phyloP scores from a whole-genome alignment of 2,113 vertebrate species.

The Python bivittatus region DNA sequence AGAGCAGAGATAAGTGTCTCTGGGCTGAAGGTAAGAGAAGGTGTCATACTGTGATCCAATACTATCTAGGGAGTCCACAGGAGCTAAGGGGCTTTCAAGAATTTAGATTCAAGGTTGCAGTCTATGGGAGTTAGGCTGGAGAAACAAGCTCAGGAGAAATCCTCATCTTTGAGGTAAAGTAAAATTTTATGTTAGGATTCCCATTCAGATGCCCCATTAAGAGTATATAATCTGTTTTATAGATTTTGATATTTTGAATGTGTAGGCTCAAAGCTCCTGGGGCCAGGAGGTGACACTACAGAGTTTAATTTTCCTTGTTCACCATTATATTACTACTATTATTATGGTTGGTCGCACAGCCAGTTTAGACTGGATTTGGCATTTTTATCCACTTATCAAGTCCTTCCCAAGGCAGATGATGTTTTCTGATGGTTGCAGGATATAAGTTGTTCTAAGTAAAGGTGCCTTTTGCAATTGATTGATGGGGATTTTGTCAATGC shows the following conservation, averaged over 20 bases:
- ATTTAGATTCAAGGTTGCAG: neutral
- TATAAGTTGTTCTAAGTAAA: too few species aligned
- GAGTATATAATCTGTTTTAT: neutral
- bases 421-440: too few species aligned
- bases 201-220: neutral
- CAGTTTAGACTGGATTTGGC: too few species aligned
- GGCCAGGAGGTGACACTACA: neutral
- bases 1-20: neutral
- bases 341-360: too few species aligned
- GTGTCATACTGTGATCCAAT: neutral
- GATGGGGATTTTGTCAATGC: too few species aligned
- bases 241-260: neutral
- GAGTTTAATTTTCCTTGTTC: neutral
- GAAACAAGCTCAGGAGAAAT: neutral
- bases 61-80: neutral
- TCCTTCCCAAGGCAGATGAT: too few species aligned
- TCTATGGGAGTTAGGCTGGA: neutral
- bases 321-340: too few species aligned
- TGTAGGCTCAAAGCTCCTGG: neutral
- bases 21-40: neutral
- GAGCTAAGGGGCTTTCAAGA: neutral
- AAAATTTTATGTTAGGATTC: neutral
- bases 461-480: too few species aligned
- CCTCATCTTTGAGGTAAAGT: neutral
- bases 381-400: too few species aligned